Conservation (phyloP, 2,797 vertebrate species). For the Halcyon chelicuti region DNA sequence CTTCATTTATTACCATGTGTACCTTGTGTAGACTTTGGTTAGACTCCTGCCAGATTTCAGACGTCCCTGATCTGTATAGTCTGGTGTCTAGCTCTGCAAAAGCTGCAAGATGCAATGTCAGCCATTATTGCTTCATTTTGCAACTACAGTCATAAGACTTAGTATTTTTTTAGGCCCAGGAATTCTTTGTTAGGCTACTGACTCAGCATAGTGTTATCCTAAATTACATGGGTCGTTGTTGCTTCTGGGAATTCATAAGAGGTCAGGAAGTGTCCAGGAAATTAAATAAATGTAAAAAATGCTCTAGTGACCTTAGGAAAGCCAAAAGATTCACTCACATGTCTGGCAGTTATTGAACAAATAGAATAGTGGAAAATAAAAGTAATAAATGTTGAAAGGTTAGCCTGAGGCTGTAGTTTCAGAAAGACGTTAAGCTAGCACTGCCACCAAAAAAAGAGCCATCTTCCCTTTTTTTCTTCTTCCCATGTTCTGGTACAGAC, state of each 20-base stretch:
- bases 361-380: background rate
- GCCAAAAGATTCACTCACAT: background rate
- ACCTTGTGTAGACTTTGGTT: background rate
- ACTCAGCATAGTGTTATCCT: conserved; percentile 6
- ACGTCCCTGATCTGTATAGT: background rate
- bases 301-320: background rate
- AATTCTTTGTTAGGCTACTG: background rate
- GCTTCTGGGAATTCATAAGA: conserved; percentile 34
- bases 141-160: background rate
- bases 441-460: background rate
- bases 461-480: background rate
- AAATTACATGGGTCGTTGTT: background rate
- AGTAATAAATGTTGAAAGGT: background rate
- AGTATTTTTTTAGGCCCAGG: background rate
- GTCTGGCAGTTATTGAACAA: background rate
- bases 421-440: background rate
- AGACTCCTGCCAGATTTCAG: background rate
- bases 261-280: conserved; percentile 7
- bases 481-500: background rate
- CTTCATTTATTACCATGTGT: background rate
- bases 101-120: background rate
- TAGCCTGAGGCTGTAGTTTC: background rate
- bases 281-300: background rate
- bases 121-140: background rate
- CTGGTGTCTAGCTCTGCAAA: background rate